Evolutionary conservation across 1,140 invertebrate species (phyloP), one percentile per base, ranked within the genome.

Genomic region (Nylanderia fulva): DNA sequence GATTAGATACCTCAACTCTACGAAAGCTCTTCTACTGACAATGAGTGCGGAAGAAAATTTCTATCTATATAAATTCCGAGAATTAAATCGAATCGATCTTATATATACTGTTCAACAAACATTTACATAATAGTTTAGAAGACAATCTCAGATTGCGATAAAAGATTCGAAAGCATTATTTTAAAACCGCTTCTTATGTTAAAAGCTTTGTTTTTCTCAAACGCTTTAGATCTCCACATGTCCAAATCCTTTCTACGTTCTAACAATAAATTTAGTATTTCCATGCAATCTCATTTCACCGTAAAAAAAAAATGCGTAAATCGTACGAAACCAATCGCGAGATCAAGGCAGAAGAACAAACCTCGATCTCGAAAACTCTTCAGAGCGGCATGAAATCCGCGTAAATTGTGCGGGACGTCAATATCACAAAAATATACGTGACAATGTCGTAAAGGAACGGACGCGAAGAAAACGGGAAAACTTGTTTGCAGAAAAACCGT

Each of bases 391-490:
- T 60, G 33, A 84, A 84, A 76, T 61, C 58, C 71, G 60, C 42
- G 71, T 63, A 76, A 84, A 84, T 29, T 45, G 45, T 69, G 42
- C 15, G 68, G 56, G 69, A 75, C 71, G 71, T 54, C 77, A 82
- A 82, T 82, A 72, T 82, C 66, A 54, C 66, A 39, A 72, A 39
- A 72, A 82, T 82, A 82, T 82, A 33, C 60, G 48, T 39, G 83
- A 77, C 24, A 54, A 58, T 64, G 58, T 84, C 21, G 61, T 33
- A 64, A 54, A 77, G n/a, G 33, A 36, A 21, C 33, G 48, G 56
- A 84, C 60, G 45, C 45, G 42, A 79, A 52, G 33, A 27, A 84
- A 79, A 42, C 45, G 45, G 15, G 61, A n/a, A 66, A 84, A 84
- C 54, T 72, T 72, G 52, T 77, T 84, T 84, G 27, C 13, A 2